phyloP scores from a whole-genome alignment of 2,888 invertebrate genomes.

The Eurois occulta region DNA sequence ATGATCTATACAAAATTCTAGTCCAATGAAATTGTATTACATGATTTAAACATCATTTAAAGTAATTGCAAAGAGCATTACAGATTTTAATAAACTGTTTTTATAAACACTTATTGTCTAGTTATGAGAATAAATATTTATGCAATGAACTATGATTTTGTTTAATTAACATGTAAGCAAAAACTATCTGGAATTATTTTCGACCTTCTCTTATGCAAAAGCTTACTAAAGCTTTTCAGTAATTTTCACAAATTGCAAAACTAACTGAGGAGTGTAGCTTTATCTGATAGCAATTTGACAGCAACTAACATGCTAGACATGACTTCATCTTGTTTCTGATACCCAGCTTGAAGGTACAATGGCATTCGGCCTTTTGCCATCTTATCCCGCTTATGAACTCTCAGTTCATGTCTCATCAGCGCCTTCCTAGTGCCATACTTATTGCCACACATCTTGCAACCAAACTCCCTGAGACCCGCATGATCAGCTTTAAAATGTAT shows the following conservation, averaged over 20 bases:
- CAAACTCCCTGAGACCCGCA: slow-evolving; percentile 78
- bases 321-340: slow-evolving; percentile 60
- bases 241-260: not conserved
- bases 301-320: slow-evolving; percentile 16
- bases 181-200: not conserved
- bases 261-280: not conserved
- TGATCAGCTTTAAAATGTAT: slow-evolving; percentile 80
- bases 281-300: slow-evolving; percentile 16
- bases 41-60: slow-evolving; percentile 8
- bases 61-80: slow-evolving; percentile 8
- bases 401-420: slow-evolving; percentile 80
- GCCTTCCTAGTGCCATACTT: slow-evolving; percentile 81
- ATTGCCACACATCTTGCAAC: slow-evolving; percentile 78
- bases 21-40: slow-evolving; percentile 38
- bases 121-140: slow-evolving; percentile 59
- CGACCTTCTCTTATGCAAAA: not conserved
- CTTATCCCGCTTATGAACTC: slow-evolving; percentile 82
- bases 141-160: slow-evolving; percentile 32
- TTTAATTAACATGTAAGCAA: slow-evolving; percentile 2
- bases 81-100: slow-evolving; percentile 35
- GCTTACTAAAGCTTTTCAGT: not conserved
- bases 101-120: slow-evolving; percentile 48
- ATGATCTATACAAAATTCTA: slow-evolving; percentile 45
- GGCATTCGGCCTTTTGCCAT: slow-evolving; percentile 81
- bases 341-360: slow-evolving; percentile 79